Base-by-base conservation (phyloP, 2,797 vertebrate genomes). In the Eurystomus glaucurus region DNA sequence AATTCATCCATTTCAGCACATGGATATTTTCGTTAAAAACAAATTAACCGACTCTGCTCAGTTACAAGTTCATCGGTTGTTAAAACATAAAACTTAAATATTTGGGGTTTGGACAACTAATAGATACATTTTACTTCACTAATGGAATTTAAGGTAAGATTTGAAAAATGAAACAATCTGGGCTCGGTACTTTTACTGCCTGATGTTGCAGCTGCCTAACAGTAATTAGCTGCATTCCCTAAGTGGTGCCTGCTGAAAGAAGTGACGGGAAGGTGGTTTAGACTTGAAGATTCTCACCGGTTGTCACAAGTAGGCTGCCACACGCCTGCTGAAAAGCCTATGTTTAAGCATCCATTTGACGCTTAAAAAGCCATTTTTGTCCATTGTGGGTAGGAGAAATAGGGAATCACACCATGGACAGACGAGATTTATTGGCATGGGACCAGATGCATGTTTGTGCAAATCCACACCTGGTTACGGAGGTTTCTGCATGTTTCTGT, bases 401-500 rank as follows among this genome's bases (percentile, higher is more conserved):
- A 64, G 65, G 57, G 39, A 15, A 58, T 64, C 64, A 58, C 26
- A 20, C 13, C 91, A 85, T 58, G 80, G 75, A 37, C 45, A 91
- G 87, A 66, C 85, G 81, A 71, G 83, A 25, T 75, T 82, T 77
- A 3, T 95, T 93, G 76, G 97, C 83, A 93, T 97, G 97, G 84
- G 86, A 58, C 85, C 80, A 92, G 90, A 45, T 80, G 84, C 92
- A 69, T 96, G 89, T 74, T 81, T 75, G 81, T 79, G 72, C 88
- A 85, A 88, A 57, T 84, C 85, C 77, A 69, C 65, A 41, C 65
- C 19, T 85, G 83, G 66, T 68, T 39, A 12, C 85, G 87, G 74
- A 88, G 81, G 45, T 55, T 82, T 86, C 74, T 98, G 98, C 98
- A 98, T 98, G 98, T 91, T 45, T 31, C 45, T 86, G 76, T 95